Evolutionary conservation across 2,888 invertebrate genomes (phyloP).

Genomic region (Ametastegia equiseti): DNA sequence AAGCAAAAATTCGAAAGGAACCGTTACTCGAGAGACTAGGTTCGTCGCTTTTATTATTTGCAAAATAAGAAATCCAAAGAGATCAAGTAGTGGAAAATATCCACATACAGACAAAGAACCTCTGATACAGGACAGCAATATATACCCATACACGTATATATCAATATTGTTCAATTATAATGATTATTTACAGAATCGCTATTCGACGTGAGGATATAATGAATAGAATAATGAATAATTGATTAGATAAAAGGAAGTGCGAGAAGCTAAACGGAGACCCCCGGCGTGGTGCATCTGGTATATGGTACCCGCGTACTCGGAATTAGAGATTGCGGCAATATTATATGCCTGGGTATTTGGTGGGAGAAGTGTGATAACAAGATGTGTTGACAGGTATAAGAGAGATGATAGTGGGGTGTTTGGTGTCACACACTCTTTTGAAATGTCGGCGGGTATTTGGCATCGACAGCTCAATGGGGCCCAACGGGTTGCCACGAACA

Average conservation of each 20-base stretch:
- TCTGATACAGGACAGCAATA: too few species aligned
- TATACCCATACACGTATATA: too few species aligned
- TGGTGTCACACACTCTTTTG: constrained; percentile 39
- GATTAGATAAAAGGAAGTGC: not conserved
- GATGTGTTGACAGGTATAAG: constrained; percentile 49
- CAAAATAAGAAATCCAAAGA: too few species aligned
- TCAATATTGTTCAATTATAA: too few species aligned
- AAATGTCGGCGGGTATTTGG: constrained; percentile 43
- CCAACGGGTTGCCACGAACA: not conserved
- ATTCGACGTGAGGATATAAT: not conserved
- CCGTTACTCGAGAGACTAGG: too few species aligned
- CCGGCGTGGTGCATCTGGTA: not conserved
- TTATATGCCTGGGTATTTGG: not conserved
- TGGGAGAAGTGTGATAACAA: constrained; percentile 50
- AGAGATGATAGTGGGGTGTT: constrained; percentile 49
- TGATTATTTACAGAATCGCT: too few species aligned
- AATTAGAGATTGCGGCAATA: too few species aligned
- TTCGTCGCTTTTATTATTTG: too few species aligned
- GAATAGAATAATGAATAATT: not conserved
- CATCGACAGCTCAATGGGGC: constrained; percentile 30
- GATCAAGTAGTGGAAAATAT: too few species aligned
- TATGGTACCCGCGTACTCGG: constrained; percentile 17
- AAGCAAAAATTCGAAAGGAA: too few species aligned
- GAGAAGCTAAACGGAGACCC: constrained; percentile 13
- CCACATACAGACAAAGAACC: too few species aligned